A percentile compares a stretch with the other conserved stretches of the same genome.
phyloP scores from a whole-genome alignment of 2,888 invertebrate genomes.

The Rhopalosiphum nymphaeae region DNA sequence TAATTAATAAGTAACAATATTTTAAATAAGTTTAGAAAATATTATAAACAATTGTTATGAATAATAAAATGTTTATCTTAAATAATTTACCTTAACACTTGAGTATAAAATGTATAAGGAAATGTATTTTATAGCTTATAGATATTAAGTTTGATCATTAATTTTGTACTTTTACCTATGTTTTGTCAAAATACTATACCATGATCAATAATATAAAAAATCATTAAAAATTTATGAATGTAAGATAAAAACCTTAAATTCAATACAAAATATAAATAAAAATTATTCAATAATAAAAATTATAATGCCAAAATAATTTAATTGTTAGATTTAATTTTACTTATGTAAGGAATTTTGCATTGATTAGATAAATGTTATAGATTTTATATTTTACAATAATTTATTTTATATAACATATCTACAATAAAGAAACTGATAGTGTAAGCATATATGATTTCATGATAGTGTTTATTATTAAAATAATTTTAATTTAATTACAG shows the following conservation, averaged over 20 bases:
- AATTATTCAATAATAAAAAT: constrained; percentile 59
- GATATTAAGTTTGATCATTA: constrained; percentile 60
- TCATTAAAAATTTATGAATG: constrained; percentile 33
- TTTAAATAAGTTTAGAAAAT: constrained; percentile 53
- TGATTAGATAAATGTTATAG: constrained; percentile 8
- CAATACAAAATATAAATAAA: constrained; percentile 40
- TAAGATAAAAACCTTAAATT: constrained; percentile 41
- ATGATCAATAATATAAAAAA: constrained; percentile 48
- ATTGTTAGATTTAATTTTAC: constrained; percentile 18
- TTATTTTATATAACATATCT: constrained; percentile 45
- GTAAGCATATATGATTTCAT: constrained; percentile 8
- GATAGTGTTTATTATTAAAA: constrained; percentile 7
- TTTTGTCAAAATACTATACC: constrained; percentile 50
- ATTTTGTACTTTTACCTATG: constrained; percentile 51
- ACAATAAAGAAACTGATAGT: constrained; percentile 22
- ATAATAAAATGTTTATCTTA: constrained; percentile 56
- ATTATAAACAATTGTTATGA: constrained; percentile 53
- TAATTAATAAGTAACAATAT: constrained; percentile 62
- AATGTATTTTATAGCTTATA: constrained; percentile 55
- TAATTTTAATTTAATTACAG: constrained; percentile 11
- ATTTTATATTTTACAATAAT: constrained; percentile 26
- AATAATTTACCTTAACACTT: constrained; percentile 41
- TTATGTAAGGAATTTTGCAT: constrained; percentile 10
- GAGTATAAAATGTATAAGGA: constrained; percentile 59
- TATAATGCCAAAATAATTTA: constrained; percentile 36